Evolutionary conservation across 37 sponge, comb jelly and placozoan genomes (phyloP).

Genomic region (Bolinopsis microptera): DNA sequence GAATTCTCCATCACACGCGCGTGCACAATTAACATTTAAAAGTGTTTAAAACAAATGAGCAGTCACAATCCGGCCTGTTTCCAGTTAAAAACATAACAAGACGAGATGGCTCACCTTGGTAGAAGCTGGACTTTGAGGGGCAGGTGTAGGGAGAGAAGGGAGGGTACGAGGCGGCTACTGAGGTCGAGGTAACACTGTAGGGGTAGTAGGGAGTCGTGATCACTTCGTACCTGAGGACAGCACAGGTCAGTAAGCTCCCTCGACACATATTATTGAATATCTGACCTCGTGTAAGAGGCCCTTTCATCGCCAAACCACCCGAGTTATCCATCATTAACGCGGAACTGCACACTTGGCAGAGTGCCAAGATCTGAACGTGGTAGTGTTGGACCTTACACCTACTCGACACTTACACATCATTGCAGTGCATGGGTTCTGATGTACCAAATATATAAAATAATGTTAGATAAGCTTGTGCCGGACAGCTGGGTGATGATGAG

Average conservation of each 20-base stretch:
- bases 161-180: neutral
- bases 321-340: neutral
- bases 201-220: slow-evolving; percentile 9
- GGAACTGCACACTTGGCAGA: neutral
- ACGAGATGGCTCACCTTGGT: neutral
- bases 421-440: neutral
- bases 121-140: neutral
- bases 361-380: neutral
- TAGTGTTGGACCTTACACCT: neutral
- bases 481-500: neutral
- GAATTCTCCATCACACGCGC: neutral
- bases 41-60: too few relatives aligned
- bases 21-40: neutral
- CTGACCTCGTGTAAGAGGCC: neutral
- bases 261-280: neutral
- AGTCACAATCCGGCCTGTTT: too few relatives aligned
- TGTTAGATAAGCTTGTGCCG: neutral
- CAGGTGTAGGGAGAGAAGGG: slow-evolving; percentile 18
- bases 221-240: neutral
- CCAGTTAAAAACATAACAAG: too few relatives aligned
- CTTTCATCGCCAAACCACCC: neutral
- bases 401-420: neutral
- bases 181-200: neutral
- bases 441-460: neutral
- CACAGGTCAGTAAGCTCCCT: neutral